These are phyloP conservation scores for Lacanobia oleracea DNA, from an alignment of 2,888 invertebrate species.

Conservation along the genomic window DNA sequence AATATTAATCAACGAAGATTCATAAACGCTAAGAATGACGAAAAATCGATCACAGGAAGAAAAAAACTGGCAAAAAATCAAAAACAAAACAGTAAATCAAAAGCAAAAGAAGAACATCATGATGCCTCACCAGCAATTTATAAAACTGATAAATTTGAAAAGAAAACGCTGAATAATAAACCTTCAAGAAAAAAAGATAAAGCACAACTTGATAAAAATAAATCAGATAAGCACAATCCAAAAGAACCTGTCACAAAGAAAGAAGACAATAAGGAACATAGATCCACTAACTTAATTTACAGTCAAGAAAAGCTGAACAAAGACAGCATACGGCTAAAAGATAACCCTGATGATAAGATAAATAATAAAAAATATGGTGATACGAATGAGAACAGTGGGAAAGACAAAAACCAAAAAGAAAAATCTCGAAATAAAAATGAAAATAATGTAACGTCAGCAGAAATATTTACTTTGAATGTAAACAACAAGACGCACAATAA, in stretches of 20 bases:
- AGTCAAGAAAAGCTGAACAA: neutral
- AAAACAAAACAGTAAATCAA: neutral
- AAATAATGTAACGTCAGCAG: neutral
- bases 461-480: neutral
- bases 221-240: neutral
- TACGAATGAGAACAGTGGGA: neutral
- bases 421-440: neutral
- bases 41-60: neutral
- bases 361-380: neutral
- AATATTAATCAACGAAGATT: slow-evolving; percentile 3
- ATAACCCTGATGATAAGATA: neutral
- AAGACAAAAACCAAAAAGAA: no score
- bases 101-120: neutral
- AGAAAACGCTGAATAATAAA: neutral
- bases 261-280: neutral
- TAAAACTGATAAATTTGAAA: neutral
- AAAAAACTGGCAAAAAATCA: neutral
- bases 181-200: neutral
- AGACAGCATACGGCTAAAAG: neutral
- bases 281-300: neutral
- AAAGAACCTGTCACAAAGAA: no score
- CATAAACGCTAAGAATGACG: neutral
- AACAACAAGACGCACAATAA: neutral
- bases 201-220: neutral
- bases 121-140: neutral